Conservation (phyloP, 2,113 vertebrate species). For the Halichoerus grypus region DNA sequence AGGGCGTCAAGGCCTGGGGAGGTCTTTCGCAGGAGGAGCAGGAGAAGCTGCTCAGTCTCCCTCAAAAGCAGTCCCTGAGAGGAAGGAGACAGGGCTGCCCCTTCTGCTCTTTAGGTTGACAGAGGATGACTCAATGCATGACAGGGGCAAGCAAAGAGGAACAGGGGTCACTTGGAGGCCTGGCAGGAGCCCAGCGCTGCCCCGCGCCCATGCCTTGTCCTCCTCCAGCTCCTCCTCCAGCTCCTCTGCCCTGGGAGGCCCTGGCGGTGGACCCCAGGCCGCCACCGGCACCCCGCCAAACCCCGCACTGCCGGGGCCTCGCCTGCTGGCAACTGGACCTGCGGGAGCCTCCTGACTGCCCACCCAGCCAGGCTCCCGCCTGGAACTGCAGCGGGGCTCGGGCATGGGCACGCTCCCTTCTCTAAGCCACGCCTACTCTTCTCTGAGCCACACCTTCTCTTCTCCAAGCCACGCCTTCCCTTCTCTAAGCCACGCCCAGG, state of each 20-base stretch:
- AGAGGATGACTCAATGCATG: not conserved
- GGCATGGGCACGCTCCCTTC: accelerated
- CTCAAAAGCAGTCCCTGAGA: not conserved
- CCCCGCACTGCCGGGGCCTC: not conserved
- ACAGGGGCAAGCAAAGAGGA: not conserved
- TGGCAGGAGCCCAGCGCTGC: not conserved
- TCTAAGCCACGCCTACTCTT: not conserved
- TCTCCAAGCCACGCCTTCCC: too few species aligned
- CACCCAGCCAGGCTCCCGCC: accelerated
- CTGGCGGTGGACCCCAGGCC: too few species aligned
- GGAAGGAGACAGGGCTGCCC: not conserved
- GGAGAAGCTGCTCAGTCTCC: accelerated
- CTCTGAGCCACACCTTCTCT: not conserved
- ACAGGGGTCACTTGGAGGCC: not conserved
- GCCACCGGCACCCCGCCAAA: not conserved
- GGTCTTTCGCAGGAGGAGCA: not conserved
- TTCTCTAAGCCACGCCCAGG: not conserved
- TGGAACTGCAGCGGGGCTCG: too few species aligned
- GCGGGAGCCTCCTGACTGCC: too few species aligned
- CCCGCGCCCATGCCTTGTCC: not conserved
- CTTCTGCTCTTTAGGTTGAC: not conserved
- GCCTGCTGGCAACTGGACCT: not conserved
- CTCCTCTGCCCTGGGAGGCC: not conserved
- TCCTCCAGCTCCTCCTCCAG: too few species aligned
- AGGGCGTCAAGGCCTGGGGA: accelerated